Evolutionary conservation across 2,797 vertebrate species (phyloP), one percentile per base, ranked within the genome.

Genomic region (Kryptolebias ocellatus): DNA sequence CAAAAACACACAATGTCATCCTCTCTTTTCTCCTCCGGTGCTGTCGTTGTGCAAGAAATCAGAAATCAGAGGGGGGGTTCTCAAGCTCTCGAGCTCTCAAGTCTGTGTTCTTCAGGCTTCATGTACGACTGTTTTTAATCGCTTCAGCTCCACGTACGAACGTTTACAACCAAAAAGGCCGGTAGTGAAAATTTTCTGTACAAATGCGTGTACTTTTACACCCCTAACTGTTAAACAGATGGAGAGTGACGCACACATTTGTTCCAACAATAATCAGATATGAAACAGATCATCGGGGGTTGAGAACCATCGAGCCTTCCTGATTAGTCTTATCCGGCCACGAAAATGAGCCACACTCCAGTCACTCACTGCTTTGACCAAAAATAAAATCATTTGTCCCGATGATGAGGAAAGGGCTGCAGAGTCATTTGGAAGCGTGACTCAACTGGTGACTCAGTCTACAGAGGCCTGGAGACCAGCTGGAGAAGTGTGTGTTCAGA

Each of bases 381-480:
- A 17, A 61, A 64, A 44, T 44, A 29, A 56, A 57, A 71, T 5
- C 14, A 39, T 50, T 54, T 54, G 60, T 60, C 67, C 39, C 49
- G 62, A 75, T 62, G 68, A 69, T 42, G 47, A 59, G 10, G 34
- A 34, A 51, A 31, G 29, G 3, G 1, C 51, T 20, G 52, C 37
- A 20, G 27, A 44, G 16, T 64, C 44, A 34, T 47, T 31, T 3
- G 18, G 64, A 44, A 0, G 61, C 2, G 44, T 72, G 80, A 81
- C 53, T 81, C 76, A 76, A 42, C 49, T 1, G 5, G 54, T 79
- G 79, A 85, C 56, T 80, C 74, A 78, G 10, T 46, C 18, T 20
- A 18, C 34, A 51, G 42, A 64, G 60, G 66, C 64, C 61, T 64
- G 73, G 10, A 61, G 66, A 68, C 62, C 76, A 84, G 70, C 78